Conservation (phyloP, 1,140 invertebrate genomes). For the Mya arenaria region DNA sequence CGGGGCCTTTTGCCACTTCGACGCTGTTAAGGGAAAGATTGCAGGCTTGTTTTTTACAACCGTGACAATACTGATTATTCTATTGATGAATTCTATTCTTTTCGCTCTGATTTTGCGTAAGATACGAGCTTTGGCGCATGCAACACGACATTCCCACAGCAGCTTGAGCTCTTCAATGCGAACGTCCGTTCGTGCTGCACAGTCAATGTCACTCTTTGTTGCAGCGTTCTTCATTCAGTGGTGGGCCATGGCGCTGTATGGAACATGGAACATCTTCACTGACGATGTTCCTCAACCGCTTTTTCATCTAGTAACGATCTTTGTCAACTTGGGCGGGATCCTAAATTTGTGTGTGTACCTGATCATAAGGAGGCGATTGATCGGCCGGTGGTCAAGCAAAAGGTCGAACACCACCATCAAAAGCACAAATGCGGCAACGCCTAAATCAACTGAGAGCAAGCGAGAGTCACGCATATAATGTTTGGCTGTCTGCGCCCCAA, state of each 20-base stretch:
- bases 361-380: conserved; percentile 50
- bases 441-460: background rate
- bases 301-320: conserved; percentile 59
- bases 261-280: conserved; percentile 50
- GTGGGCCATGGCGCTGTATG: conserved; percentile 62
- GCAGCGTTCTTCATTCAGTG: conserved; percentile 62
- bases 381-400: too few relatives aligned
- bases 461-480: too few relatives aligned
- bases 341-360: conserved; percentile 59
- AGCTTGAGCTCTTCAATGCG: background rate
- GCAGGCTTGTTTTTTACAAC: conserved; percentile 40
- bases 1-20: conserved; percentile 57
- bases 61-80: conserved; percentile 23
- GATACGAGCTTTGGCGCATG: background rate
- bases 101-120: conserved; percentile 40
- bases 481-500: too few relatives aligned
- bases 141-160: background rate
- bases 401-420: background rate
- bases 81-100: conserved; percentile 26
- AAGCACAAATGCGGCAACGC: background rate
- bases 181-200: conserved; percentile 28
- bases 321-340: conserved; percentile 59
- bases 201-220: conserved; percentile 59
- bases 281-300: conserved; percentile 54
- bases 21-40: conserved; percentile 21